These are phyloP conservation scores for Hippolais icterina DNA, from an alignment of 2,113 vertebrate genomes.

Conservation along the genomic window DNA sequence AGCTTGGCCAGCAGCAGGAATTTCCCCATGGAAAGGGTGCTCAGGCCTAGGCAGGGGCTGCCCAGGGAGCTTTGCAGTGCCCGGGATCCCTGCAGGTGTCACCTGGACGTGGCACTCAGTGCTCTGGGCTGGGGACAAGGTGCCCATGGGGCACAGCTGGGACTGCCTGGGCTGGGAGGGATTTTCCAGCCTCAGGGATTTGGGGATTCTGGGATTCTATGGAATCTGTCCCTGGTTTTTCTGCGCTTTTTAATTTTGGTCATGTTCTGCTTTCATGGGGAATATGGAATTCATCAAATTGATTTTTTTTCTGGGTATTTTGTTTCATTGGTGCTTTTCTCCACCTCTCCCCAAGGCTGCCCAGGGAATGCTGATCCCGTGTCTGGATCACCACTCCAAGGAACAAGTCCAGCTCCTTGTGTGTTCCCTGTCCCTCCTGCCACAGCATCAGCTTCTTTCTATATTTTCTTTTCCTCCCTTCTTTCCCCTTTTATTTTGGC, in stretches of 20 bases:
- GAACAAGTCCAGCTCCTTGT: background rate
- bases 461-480: rapidly evolving
- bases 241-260: background rate
- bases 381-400: background rate
- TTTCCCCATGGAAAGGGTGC: background rate
- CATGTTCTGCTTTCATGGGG: background rate
- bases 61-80: background rate
- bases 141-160: background rate
- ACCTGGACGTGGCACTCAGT: background rate
- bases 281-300: background rate
- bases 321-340: background rate
- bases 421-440: background rate
- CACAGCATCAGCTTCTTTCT: background rate
- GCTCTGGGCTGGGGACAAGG: background rate
- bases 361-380: background rate
- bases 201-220: background rate
- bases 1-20: background rate
- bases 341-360: background rate
- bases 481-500: background rate
- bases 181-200: background rate
- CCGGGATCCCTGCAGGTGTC: background rate
- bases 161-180: rapidly evolving
- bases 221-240: background rate
- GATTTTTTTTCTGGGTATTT: background rate
- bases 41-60: background rate